Evolutionary conservation across 2,113 vertebrate species (phyloP), one percentile per base, ranked within the genome.

Genomic region (Paramormyrops kingsleyae): DNA sequence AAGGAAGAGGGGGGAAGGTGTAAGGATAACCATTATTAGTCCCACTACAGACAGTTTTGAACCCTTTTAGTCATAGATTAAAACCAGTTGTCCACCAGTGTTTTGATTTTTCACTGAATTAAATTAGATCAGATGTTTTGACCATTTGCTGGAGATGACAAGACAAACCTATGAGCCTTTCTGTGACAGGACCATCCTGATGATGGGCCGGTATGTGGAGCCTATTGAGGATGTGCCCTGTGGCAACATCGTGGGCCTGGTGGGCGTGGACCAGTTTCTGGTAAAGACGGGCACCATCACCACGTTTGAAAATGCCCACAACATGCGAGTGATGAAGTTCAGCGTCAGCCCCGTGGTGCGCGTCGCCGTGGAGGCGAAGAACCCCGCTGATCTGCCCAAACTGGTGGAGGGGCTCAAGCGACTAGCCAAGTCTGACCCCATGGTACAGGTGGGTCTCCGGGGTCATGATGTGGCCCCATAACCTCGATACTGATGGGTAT

Each of bases 181-280:
- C 44, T 42, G 6, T 17, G 59, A 17, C 91, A 95, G 95, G 92
- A 96, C 93, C 77, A 93, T 96, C 90, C 92, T 96, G 90, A 95
- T 95, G 94, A 95, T 94, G 94, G 95, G 94, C 39, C 89, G 53
- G 52, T 96, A 95, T 19, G 92, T 95, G 74, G 94, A 95, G 90
- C 95, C 94, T 90, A 94, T 96, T 86, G 95, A 96, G 91, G 94
- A 96, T 39, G 94, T 95, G 50, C 94, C 95, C 89, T 95, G 94
- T 53, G 94, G 94, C n/a, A 95, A 94, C 92, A 94, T 94, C 53
- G 94, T 95, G 35, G 94, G 94, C 59, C 91, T 95, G 88, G 94
- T 95, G 52, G 93, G 93, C n/a, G 94, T 95, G 27, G 94, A 95
- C 90, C 94, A 96, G 91, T 95, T 93, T 91, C 90, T 95, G 91